A percentile compares a stretch with the other conserved stretches of the same genome.
Evolutionary conservation across 2,113 vertebrate genomes (phyloP).

Genomic region (Calypte anna): DNA sequence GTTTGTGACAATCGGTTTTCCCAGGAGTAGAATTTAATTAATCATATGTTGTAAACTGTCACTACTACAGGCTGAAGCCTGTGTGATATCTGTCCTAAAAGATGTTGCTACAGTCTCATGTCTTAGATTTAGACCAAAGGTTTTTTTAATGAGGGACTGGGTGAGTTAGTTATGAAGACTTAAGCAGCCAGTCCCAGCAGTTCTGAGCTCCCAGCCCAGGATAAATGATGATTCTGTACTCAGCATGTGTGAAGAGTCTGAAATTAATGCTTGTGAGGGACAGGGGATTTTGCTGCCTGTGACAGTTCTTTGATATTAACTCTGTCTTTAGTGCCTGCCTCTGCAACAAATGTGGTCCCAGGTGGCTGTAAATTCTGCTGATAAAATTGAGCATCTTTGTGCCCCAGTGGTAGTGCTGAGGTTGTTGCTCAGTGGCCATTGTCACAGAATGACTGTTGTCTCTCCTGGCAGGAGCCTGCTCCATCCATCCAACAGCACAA

Average conservation of each 20-base stretch:
- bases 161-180: not conserved
- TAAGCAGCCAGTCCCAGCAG: not conserved
- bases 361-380: slow-evolving; percentile 13
- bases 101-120: not conserved
- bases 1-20: not conserved
- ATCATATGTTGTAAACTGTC: not conserved
- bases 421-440: not conserved
- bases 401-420: not conserved
- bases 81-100: not conserved
- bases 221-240: not conserved
- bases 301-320: not conserved
- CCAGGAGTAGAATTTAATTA: not conserved
- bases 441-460: not conserved
- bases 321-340: not conserved
- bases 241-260: not conserved
- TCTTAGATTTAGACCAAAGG: not conserved
- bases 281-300: not conserved
- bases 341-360: not conserved
- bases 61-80: not conserved
- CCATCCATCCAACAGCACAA: not conserved
- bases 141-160: not conserved
- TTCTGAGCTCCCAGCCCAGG: not conserved
- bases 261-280: not conserved
- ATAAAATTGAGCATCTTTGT: not conserved
- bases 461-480: not conserved